Base-by-base conservation (phyloP, 2,888 invertebrate species). In the Argynnis bischoffii region DNA sequence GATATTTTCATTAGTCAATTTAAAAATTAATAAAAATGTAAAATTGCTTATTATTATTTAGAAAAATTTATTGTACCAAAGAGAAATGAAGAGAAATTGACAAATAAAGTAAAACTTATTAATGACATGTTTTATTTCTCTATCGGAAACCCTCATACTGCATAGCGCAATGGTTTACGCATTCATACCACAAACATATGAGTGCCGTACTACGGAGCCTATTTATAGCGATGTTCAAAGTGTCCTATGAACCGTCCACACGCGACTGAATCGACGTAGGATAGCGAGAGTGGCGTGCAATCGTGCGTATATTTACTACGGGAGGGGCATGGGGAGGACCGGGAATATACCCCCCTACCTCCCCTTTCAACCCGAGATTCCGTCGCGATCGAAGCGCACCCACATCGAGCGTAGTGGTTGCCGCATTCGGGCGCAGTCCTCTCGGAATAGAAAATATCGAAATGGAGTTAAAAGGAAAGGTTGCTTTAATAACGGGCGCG, bases 391-490 rank as follows among this genome's bases (percentile, higher is more conserved):
- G 90, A 90, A 88, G 81, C 82, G 81, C 81, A 81, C 79, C 76
- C 77, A 78, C 78, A 79, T 77, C 81, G 79, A 72, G 67, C 74
- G 74, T 75, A 76, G 74, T 72, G 69, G 69, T 80, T 78, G 78
- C 78, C 81, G 84, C 83, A 82, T 76, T 80, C 78, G 81, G 85
- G 84, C 84, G 86, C 84, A 85, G 83, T 79, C 76, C 73, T 80
- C 70, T 74, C 74, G 56, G 75, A 72, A 76, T 76, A 75, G 69
- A 77, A 73, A 79, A 78, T 77, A 78, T 72, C 77, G 74, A 74
- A 64, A 96, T 96, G 95, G 96, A 96, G 81, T 85, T 96, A 72
- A 95, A 95, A 85, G 95, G 95, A 74, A 95, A 95, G 86, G 95
- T 96, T 69, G 96, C 95, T 55, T 87, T 96, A 71, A 94, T 96